Percentiles rank a stretch among this genome's conserved stretches.
phyloP scores from a whole-genome alignment of 2,113 vertebrate species.

The Naja naja region DNA sequence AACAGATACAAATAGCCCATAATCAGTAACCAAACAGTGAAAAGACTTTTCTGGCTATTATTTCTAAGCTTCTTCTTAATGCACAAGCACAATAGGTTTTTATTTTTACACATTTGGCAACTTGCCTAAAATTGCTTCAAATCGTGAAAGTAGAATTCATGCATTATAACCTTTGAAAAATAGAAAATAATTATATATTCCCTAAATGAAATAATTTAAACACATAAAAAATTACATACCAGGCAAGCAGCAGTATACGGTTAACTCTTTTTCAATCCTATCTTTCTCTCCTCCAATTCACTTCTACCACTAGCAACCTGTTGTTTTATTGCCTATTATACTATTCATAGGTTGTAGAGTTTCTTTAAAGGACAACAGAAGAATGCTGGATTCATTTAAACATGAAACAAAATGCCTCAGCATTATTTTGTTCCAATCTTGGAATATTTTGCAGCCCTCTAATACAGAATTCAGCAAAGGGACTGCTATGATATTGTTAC shows the following conservation, averaged over 20 bases:
- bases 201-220: background rate
- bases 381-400: background rate
- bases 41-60: background rate
- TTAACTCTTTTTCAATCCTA: background rate
- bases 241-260: background rate
- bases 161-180: background rate
- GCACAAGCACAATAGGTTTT: background rate
- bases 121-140: background rate
- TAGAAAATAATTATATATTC: background rate
- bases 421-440: background rate
- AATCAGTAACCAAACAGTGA: background rate
- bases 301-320: background rate
- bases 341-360: background rate
- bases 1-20: background rate
- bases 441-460: background rate
- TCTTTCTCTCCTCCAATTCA: background rate
- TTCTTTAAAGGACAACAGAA: background rate
- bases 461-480: background rate
- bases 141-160: background rate
- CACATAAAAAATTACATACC: background rate
- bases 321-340: background rate
- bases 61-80: background rate
- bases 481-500: background rate
- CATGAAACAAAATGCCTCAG: background rate
- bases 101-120: background rate